Base-by-base conservation (phyloP, 1,140 invertebrate genomes). In the Bradynema listronoti region DNA sequence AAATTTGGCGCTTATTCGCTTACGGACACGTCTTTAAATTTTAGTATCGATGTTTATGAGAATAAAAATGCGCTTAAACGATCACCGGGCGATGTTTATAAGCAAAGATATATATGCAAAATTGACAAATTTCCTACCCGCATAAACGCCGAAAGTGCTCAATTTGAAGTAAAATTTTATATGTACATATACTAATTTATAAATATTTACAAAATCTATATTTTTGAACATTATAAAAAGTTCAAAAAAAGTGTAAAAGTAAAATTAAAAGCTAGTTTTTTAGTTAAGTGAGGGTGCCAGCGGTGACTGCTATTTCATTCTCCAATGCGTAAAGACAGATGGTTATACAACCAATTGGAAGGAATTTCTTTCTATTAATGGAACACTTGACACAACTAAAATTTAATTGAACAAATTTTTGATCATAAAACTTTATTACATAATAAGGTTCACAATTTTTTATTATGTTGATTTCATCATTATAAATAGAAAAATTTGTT, bases 281-380 rank as follows among this genome's bases (percentile, higher is more conserved):
- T 39, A 66, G 63, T 24, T 66, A 19, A 30, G 66, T 6, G 46
- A 69, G 47, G 63, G 68, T 7, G 65, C 63, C 22, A 68, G 64
- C 22, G 67, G 68, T 19, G 56, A 73, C 33, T 72, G 66, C 24
- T 69, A 69, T 43, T 66, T 69, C 61, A 27, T 66, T 22, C n/a
- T 69, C 47, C 65, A 62, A 14, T 50, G 42, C 30, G 55, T 70
- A 9, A 69, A 69, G 27, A 30, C 66, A 29, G 67, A 69, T 46
- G 72, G 72, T 34, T 62, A 54, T 19, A 53, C 33, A 29, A 72
- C 69, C 4, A 69, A 63, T 58, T 69, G 67, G 67, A 69, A 69
- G 49, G 69, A 69, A n/a, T 69, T 68, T 30, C 56, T 73, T 36
- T 29, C 65, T 2, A 25, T 46, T 4, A 61, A 69, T 52, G 67